These are phyloP conservation scores for Astyanax mexicanus DNA, from an alignment of 2,797 vertebrate species.

Conservation along the genomic window DNA sequence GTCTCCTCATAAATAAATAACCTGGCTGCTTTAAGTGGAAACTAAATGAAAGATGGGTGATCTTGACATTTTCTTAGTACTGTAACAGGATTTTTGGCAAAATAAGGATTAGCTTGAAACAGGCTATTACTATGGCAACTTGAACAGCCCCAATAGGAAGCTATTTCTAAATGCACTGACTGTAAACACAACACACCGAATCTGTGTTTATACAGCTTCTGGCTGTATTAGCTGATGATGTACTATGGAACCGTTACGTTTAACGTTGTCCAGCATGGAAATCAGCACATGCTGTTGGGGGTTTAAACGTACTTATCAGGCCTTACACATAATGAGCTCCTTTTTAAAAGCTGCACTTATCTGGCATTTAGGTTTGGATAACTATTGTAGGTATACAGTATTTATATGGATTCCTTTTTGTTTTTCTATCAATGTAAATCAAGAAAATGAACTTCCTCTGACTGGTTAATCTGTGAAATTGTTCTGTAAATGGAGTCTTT, in stretches of 20 bases:
- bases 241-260: not conserved
- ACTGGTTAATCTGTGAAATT: constrained; percentile 66
- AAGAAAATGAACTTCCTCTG: constrained; percentile 53
- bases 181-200: constrained; percentile 8
- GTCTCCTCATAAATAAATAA: too few relatives aligned
- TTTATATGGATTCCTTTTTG: constrained; percentile 27
- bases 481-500: constrained; percentile 56
- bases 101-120: not conserved
- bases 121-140: not conserved
- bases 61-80: too few relatives aligned
- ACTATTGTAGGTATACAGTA: constrained; percentile 49
- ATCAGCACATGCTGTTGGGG: not conserved
- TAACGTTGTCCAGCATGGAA: constrained; percentile 6
- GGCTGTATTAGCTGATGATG: not conserved
- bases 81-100: not conserved
- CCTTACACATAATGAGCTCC: constrained; percentile 46
- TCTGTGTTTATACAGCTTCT: not conserved
- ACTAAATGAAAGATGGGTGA: too few relatives aligned
- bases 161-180: constrained; percentile 23
- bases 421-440: constrained; percentile 48
- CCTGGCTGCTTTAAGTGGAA: too few relatives aligned
- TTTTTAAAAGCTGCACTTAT: constrained; percentile 35
- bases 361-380: constrained; percentile 56
- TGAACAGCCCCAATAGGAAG: not conserved
- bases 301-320: not conserved